Conservation (phyloP, 2,888 invertebrate genomes). For the Maniola hyperantus region DNA sequence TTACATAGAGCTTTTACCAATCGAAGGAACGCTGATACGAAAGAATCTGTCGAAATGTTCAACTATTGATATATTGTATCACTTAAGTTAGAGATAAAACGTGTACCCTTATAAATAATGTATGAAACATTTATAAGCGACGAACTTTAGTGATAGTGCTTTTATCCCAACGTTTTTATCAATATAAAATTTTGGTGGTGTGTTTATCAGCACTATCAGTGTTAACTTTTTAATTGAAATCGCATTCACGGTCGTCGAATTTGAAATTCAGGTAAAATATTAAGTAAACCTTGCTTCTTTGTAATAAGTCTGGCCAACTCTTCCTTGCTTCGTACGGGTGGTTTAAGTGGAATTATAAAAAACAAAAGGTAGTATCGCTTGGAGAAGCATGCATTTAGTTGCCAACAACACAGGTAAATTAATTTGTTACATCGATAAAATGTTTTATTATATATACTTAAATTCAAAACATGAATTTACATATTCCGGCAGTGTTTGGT, state of each 20-base stretch:
- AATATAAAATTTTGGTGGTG: neutral
- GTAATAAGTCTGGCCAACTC: too few relatives aligned
- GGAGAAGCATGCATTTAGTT: too few relatives aligned
- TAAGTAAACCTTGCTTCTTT: too few relatives aligned
- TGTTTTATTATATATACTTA: too few relatives aligned
- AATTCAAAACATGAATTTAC: neutral
- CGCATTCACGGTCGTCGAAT: neutral
- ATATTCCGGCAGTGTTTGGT: too few relatives aligned
- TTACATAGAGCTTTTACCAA: conserved; percentile 1
- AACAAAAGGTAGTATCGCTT: too few relatives aligned
- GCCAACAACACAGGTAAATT: too few relatives aligned
- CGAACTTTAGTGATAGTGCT: neutral
- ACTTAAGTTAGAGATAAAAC: conserved; percentile 21
- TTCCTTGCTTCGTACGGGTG: too few relatives aligned
- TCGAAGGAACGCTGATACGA: conserved; percentile 2
- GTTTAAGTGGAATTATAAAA: too few relatives aligned
- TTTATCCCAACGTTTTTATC: neutral
- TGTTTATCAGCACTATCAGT: neutral
- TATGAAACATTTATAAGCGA: conserved; percentile 6
- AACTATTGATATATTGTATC: conserved; percentile 21
- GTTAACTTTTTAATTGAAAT: neutral
- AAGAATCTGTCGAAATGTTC: conserved; percentile 16
- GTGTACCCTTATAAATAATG: conserved; percentile 7
- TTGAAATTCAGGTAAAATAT: neutral
- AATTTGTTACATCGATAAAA: too few relatives aligned